Percentiles rank a stretch among this genome's conserved stretches.
Conservation (phyloP, 2,797 vertebrate species). For the Spheniscus humboldti region DNA sequence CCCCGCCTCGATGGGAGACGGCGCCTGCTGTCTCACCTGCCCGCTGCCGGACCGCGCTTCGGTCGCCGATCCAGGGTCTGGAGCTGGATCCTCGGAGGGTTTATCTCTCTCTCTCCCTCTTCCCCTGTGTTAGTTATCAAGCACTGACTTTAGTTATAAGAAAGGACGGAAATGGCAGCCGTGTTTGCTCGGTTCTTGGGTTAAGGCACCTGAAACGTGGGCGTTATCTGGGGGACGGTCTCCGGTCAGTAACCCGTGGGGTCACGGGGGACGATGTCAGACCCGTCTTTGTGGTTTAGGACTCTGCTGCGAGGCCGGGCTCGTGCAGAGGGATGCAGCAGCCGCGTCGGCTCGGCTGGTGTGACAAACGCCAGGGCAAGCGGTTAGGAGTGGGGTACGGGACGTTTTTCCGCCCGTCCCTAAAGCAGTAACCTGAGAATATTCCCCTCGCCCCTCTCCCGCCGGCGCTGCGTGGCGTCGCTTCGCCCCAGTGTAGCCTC, state of each 20-base stretch:
- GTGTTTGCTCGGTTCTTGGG: neutral
- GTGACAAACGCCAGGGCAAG: neutral
- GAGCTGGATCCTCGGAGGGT: neutral
- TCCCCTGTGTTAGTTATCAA: neutral
- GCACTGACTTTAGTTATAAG: neutral
- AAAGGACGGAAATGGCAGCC: neutral
- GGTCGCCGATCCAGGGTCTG: neutral
- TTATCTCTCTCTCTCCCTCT: neutral
- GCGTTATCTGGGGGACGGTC: neutral
- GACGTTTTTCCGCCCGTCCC: neutral
- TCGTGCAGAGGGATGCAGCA: fast-evolving
- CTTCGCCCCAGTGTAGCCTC: neutral
- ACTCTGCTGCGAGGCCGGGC: neutral
- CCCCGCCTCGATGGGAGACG: too few species aligned
- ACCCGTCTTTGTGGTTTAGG: neutral
- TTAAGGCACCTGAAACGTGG: neutral
- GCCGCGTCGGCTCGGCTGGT: fast-evolving
- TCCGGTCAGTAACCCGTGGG: too few species aligned
- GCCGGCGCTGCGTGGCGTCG: fast-evolving
- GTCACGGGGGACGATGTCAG: fast-evolving
- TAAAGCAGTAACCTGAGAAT: neutral
- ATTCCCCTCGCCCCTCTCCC: neutral
- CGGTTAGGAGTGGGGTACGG: fast-evolving
- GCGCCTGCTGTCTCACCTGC: neutral
- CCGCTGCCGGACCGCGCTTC: fast-evolving